A percentile compares a stretch with the other conserved stretches of the same genome.
These are phyloP conservation scores for Aphidius ervi DNA, from an alignment of 1,140 invertebrate species.

Conservation along the genomic window DNA sequence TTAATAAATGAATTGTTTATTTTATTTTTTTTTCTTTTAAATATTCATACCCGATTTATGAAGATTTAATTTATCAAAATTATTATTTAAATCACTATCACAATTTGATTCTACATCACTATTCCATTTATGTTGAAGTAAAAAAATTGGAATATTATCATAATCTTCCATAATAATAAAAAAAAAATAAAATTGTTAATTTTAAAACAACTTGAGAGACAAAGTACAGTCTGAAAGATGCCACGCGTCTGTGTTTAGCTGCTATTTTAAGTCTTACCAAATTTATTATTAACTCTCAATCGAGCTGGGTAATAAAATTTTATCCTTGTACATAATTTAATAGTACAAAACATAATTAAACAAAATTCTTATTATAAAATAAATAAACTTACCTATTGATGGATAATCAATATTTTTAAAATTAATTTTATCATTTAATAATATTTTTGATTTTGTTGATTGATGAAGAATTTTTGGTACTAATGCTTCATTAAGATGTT, in stretches of 20 bases:
- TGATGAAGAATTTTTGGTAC: constrained; percentile 32
- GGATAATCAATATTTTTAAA: constrained; percentile 27
- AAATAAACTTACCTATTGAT: constrained; percentile 35
- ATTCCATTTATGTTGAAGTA: constrained; percentile 49
- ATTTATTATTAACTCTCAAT: too few species aligned
- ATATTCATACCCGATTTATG: neutral
- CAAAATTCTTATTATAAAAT: constrained; percentile 8
- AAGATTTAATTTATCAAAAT: constrained; percentile 24
- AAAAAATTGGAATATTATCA: constrained; percentile 45
- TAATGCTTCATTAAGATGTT: constrained; percentile 23
- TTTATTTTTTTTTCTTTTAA: too few species aligned
- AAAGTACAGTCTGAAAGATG: constrained; percentile 9
- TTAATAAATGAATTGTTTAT: neutral
- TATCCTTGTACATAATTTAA: neutral
- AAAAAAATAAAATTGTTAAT: constrained; percentile 27
- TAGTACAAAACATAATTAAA: neutral
- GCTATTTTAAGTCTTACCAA: neutral
- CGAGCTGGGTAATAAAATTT: too few species aligned
- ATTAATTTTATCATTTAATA: constrained; percentile 30
- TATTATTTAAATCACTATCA: constrained; percentile 32
- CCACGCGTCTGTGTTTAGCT: constrained; percentile 6
- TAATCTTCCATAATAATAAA: constrained; percentile 30
- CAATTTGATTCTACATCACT: constrained; percentile 44
- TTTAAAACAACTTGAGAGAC: neutral
- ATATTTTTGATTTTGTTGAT: constrained; percentile 29